phyloP scores from a whole-genome alignment of 2,888 invertebrate species.

The Eremobia ochroleuca region DNA sequence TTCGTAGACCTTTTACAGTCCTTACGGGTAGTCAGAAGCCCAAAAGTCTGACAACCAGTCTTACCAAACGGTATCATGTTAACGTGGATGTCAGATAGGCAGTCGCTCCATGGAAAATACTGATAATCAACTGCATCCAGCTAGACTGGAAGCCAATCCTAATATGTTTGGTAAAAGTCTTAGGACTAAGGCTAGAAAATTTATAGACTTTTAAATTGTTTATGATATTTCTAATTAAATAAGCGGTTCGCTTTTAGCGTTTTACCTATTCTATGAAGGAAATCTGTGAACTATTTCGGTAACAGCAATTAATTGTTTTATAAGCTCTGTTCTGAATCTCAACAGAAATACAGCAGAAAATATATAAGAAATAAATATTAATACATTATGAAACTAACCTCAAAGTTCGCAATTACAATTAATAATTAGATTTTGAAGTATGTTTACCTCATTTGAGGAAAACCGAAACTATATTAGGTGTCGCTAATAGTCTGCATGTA shows the following conservation, averaged over 20 bases:
- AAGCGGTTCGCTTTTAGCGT: neutral
- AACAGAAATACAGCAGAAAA: neutral
- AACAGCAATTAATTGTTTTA: neutral
- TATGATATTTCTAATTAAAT: neutral
- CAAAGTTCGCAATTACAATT: conserved; percentile 4
- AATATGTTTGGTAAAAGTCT: neutral
- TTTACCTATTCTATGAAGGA: neutral
- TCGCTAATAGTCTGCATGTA: conserved; percentile 13
- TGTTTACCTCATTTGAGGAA: conserved; percentile 41
- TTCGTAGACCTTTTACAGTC: neutral
- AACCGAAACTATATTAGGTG: conserved; percentile 25
- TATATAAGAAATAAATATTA: neutral
- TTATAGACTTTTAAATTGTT: neutral
- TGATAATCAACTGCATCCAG: neutral
- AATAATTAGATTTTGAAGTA: conserved; percentile 20
- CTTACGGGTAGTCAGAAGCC: neutral
- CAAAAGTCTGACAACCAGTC: neutral
- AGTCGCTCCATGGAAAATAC: neutral
- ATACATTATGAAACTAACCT: neutral
- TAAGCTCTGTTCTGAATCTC: neutral
- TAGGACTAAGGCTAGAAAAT: too few relatives aligned
- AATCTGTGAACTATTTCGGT: neutral
- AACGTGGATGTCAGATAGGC: neutral
- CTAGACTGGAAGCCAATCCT: neutral
- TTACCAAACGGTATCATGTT: neutral